Conservation (phyloP, 1,140 invertebrate genomes). For the Coelopa frigida region DNA sequence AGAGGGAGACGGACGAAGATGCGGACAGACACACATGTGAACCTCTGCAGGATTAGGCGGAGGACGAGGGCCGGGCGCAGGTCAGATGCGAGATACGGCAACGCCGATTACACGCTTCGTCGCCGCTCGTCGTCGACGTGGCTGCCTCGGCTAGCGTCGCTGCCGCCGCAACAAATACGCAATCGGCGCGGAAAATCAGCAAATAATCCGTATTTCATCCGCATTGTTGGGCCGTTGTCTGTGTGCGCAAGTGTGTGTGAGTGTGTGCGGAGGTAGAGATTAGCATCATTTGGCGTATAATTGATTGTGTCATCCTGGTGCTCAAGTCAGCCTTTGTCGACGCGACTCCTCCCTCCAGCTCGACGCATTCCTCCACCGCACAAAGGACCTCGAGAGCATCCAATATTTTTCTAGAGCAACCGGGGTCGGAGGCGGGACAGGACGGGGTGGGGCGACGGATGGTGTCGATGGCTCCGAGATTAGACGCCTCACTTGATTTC, state of each 20-base stretch:
- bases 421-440: too few relatives aligned
- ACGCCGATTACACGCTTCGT: constrained; percentile 11
- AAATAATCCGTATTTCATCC: constrained; percentile 7
- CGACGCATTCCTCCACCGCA: too few relatives aligned
- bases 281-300: constrained; percentile 5
- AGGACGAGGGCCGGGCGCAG: not conserved
- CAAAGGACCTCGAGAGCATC: too few relatives aligned
- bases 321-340: too few relatives aligned
- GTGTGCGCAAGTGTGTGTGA: constrained; percentile 7
- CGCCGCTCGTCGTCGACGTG: constrained; percentile 1
- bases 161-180: not conserved
- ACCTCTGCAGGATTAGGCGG: not conserved
- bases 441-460: too few relatives aligned
- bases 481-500: constrained; percentile 3
- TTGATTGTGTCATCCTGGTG: too few relatives aligned
- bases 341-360: too few relatives aligned
- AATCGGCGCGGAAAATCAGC: not conserved
- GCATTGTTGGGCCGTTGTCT: not conserved
- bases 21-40: not conserved
- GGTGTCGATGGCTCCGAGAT: too few relatives aligned
- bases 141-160: not conserved
- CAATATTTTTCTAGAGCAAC: too few relatives aligned
- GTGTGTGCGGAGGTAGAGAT: constrained; percentile 26
- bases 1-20: constrained; percentile 6
- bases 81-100: constrained; percentile 9